Evolutionary conservation across 2,888 invertebrate genomes (phyloP), one percentile per base, ranked within the genome.

Genomic region (Calliopum simillimum): DNA sequence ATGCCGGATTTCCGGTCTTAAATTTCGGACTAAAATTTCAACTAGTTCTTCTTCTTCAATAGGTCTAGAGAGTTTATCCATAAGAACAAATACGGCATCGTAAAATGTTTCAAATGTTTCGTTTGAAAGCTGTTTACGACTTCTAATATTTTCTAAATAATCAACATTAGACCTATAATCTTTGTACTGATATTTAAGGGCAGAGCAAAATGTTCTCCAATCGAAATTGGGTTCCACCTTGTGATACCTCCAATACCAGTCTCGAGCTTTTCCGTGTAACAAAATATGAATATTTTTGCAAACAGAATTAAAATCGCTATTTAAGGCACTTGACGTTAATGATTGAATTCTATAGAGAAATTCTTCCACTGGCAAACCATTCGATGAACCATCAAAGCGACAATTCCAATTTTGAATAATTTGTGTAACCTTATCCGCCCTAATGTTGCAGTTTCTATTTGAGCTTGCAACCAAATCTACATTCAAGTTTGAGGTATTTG

Each of bases 171-270:
- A 51, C 5, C 51, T 13, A 51, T 51, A 51, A 51, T 51, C 51
- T 11, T n/a, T 11, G 16, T 51, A 51, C 16, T 51, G 68, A 8
- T 21, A 16, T 19, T 49, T 4, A 49, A 68, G 25, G 14, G 68
- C 58, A 11, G 58, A 33, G 33, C 62, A 68, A n/a, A 68, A 68
- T 11, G 61, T 46, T 25, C 5, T 8, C 55, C 46, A 68, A 2
- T 43, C 19, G 3, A 68, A 12, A 2, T 12, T 4, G 1, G 13
- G 19, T 25, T 62, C 68, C 8, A 46, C 43, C n/a, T 68, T 68
- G 13, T 66, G 66, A 49, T 68, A 68, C 11, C 61, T 49, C 62
- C 62, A 68, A 23, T 51, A 68, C 68, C 68, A 68, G 5, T 46
- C 62, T 14, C 44, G 41, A 13, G 68, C 68, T 46, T 55, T 61